A percentile compares a stretch with the other conserved stretches of the same genome.
Conservation (phyloP, 2,797 vertebrate genomes). For the Danio aesculapii region DNA sequence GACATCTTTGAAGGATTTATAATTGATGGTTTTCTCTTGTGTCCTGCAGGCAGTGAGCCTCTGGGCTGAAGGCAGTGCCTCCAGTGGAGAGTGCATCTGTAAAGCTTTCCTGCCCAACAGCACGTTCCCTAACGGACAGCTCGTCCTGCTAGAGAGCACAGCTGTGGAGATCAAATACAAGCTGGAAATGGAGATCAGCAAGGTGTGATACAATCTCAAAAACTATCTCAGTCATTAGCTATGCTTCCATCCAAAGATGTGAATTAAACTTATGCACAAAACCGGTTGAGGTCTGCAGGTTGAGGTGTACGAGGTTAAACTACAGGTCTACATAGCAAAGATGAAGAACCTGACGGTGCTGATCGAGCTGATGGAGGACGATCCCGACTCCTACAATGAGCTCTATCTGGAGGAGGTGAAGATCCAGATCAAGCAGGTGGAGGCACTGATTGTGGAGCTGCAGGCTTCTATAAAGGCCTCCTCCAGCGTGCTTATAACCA, state of each 20-base stretch:
- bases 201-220: constrained; percentile 59
- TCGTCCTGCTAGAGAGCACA: constrained; percentile 67
- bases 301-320: constrained; percentile 70
- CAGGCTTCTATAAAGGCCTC: constrained; percentile 64
- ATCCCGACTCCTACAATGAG: constrained; percentile 71
- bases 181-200: constrained; percentile 74
- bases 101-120: constrained; percentile 72
- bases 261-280: no score
- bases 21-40: background rate
- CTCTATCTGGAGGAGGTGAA: constrained; percentile 81
- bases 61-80: constrained; percentile 63
- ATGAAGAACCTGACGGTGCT: constrained; percentile 76
- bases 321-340: constrained; percentile 74
- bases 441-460: constrained; percentile 76
- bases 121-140: constrained; percentile 69
- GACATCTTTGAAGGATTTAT: no score
- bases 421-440: constrained; percentile 80
- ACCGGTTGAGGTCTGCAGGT: no score
- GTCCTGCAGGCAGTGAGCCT: constrained; percentile 52
- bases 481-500: constrained; percentile 65
- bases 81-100: constrained; percentile 67
- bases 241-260: no score
- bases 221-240: no score
- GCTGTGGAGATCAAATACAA: constrained; percentile 64
- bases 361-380: constrained; percentile 75